Evolutionary conservation across 2,113 vertebrate genomes (phyloP).

Genomic region (Urocitellus parryii): DNA sequence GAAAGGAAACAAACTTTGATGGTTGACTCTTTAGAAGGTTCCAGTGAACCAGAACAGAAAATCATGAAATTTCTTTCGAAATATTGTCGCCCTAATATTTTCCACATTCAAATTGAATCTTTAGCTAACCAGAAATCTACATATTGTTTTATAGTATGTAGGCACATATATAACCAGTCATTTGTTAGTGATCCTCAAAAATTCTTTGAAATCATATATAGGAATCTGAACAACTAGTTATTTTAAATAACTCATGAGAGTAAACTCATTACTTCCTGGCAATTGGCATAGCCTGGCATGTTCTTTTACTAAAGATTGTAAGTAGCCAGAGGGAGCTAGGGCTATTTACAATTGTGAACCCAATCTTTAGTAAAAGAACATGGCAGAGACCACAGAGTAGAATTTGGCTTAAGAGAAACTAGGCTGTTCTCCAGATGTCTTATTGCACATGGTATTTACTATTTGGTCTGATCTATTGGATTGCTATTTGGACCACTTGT

Average conservation of each 20-base stretch:
- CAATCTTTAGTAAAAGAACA: too few species aligned
- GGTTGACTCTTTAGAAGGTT: neutral
- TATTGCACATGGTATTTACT: neutral
- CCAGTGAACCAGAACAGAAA: neutral
- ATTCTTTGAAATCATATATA: neutral
- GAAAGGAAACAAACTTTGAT: conserved; percentile 7
- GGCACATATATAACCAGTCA: neutral
- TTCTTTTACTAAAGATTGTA: too few species aligned
- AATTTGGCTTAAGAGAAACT: too few species aligned
- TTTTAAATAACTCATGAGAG: neutral
- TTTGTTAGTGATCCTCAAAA: neutral
- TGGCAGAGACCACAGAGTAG: too few species aligned
- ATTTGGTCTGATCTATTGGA: neutral
- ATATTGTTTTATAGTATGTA: neutral
- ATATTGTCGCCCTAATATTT: neutral
- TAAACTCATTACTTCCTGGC: neutral
- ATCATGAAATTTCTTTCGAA: neutral
- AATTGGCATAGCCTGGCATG: neutral
- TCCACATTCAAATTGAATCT: neutral
- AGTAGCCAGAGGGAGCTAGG: too few species aligned
- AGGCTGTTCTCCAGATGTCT: too few species aligned
- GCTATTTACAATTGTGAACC: too few species aligned
- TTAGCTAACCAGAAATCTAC: neutral
- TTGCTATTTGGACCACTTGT: neutral
- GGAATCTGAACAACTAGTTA: neutral